Percentiles rank a stretch among this genome's conserved stretches.
Conservation (phyloP, 2,797 vertebrate species). For the Peromyscus eremicus region DNA sequence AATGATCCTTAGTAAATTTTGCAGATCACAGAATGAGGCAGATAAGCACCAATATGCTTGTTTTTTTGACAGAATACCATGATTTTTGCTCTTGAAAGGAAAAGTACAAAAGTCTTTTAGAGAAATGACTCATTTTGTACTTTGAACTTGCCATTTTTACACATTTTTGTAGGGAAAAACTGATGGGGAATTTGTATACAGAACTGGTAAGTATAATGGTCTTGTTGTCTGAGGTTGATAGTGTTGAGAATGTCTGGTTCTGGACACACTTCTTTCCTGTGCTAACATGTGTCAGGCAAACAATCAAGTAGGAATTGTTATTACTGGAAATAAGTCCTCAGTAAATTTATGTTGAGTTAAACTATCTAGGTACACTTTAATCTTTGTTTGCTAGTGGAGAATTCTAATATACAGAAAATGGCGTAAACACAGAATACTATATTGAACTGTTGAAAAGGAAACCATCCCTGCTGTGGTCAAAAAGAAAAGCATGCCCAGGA, state of each 20-base stretch:
- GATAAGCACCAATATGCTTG: background rate
- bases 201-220: background rate
- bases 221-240: background rate
- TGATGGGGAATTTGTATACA: background rate
- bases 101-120: background rate
- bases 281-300: background rate
- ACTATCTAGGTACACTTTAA: background rate
- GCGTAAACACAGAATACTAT: background rate
- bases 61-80: slow-evolving; percentile 11
- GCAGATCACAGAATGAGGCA: background rate
- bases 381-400: slow-evolving; percentile 27
- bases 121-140: slow-evolving; percentile 14
- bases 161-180: background rate
- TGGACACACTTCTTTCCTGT: background rate
- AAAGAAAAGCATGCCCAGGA: background rate
- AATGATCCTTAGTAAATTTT: slow-evolving; percentile 34
- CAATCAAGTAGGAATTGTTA: background rate
- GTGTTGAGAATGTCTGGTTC: background rate
- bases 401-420: slow-evolving; percentile 33
- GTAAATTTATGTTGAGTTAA: background rate
- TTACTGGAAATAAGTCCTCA: background rate
- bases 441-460: slow-evolving; percentile 25
- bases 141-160: slow-evolving; percentile 53
- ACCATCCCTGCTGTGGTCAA: background rate
- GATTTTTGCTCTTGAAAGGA: background rate